A percentile compares a stretch with the other conserved stretches of the same genome.
phyloP scores from a whole-genome alignment of 2,888 invertebrate genomes.

The Lypha dubia region DNA sequence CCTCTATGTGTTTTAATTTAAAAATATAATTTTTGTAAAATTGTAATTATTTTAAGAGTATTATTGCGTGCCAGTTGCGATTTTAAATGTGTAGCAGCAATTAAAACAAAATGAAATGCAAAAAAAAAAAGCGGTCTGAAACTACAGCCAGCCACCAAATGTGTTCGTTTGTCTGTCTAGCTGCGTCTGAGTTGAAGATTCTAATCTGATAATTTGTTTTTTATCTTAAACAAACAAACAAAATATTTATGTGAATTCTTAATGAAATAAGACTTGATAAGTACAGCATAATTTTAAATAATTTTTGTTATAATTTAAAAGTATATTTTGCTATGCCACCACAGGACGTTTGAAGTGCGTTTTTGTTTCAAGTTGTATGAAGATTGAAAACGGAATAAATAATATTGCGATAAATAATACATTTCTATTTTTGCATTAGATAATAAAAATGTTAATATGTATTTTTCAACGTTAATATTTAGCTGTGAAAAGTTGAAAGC shows the following conservation, averaged over 20 bases:
- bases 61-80: slow-evolving; percentile 69
- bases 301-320: slow-evolving; percentile 17
- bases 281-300: slow-evolving; percentile 16
- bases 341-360: not conserved
- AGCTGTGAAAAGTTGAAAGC: not conserved
- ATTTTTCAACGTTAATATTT: not conserved
- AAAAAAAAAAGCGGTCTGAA: not conserved
- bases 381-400: not conserved
- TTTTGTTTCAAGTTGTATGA: not conserved
- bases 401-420: not conserved
- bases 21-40: slow-evolving; percentile 31
- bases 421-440: not conserved
- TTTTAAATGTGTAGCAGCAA: slow-evolving; percentile 65
- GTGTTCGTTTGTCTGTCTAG: not conserved
- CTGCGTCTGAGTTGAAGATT: slow-evolving; percentile 23
- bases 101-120: slow-evolving; percentile 49
- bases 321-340: slow-evolving; percentile 1
- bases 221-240: slow-evolving; percentile 29
- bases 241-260: slow-evolving; percentile 40
- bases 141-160: not conserved
- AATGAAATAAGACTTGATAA: slow-evolving; percentile 43
- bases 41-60: slow-evolving; percentile 60
- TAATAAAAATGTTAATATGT: not conserved
- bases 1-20: slow-evolving; percentile 19
- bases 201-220: slow-evolving; percentile 48